A percentile compares a stretch with the other conserved stretches of the same genome.
Conservation (phyloP, 2,797 vertebrate species). For the Microcaecilia unicolor region DNA sequence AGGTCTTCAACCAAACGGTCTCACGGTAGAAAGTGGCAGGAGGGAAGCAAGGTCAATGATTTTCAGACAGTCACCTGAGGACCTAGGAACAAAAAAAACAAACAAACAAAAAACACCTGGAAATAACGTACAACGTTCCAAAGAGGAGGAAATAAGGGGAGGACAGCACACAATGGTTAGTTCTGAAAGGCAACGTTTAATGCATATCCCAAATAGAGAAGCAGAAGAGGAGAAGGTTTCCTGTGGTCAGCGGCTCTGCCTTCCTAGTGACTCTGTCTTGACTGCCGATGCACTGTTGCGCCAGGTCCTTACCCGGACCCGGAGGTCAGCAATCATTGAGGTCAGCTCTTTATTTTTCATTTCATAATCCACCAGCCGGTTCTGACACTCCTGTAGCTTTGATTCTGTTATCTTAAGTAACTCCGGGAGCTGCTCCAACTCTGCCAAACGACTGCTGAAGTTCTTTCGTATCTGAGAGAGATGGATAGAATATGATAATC, state of each 20-base stretch:
- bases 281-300: conserved; percentile 21
- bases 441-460: conserved; percentile 61
- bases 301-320: conserved; percentile 72
- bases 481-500: no score
- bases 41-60: no score
- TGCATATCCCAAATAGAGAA: conserved; percentile 47
- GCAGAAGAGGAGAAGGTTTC: conserved; percentile 37
- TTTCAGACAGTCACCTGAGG: no score
- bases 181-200: conserved; percentile 53
- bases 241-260: conserved; percentile 24
- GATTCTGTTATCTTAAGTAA: conserved; percentile 63
- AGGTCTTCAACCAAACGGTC: no score
- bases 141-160: no score
- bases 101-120: no score
- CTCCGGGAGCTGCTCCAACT: conserved; percentile 79
- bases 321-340: conserved; percentile 65
- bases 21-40: no score
- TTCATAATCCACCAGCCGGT: conserved; percentile 66
- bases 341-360: conserved; percentile 69
- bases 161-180: conserved; percentile 49
- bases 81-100: no score
- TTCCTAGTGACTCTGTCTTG: conserved; percentile 6
- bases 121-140: no score
- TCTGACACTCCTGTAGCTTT: conserved; percentile 71
- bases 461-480: conserved; percentile 54